phyloP scores from a whole-genome alignment of 2,113 vertebrate species.

The Ploceus nigricollis region DNA sequence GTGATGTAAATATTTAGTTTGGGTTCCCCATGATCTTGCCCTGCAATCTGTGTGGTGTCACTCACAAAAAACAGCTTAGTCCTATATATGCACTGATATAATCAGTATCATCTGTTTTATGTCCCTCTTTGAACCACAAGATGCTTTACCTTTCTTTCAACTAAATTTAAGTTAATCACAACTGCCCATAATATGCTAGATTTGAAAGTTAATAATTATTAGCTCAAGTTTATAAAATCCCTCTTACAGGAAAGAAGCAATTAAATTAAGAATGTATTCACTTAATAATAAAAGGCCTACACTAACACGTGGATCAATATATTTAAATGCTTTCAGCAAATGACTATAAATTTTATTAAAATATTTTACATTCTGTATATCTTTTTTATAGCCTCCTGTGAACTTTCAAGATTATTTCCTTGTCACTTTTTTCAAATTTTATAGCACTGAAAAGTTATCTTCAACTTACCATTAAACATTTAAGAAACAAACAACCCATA shows the following conservation, averaged over 20 bases:
- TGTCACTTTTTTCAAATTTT: background rate
- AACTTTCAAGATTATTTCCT: background rate
- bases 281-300: slow-evolving; percentile 15
- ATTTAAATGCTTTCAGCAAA: slow-evolving; percentile 38
- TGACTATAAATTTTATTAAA: background rate
- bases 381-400: background rate
- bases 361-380: background rate
- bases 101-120: background rate
- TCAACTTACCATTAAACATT: background rate
- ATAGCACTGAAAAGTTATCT: background rate
- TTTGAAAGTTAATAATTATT: slow-evolving; percentile 36
- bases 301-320: background rate
- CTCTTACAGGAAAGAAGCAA: slow-evolving; percentile 26
- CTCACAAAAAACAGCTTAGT: background rate
- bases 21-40: background rate
- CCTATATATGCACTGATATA: background rate
- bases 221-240: slow-evolving; percentile 34
- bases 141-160: background rate
- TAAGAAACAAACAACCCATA: background rate
- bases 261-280: slow-evolving; percentile 22
- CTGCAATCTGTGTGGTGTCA: background rate
- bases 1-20: background rate
- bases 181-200: background rate
- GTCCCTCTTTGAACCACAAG: background rate
- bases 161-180: background rate